These are phyloP conservation scores for Tachyglossus aculeatus DNA, from an alignment of 2,797 vertebrate genomes.

Conservation along the genomic window DNA sequence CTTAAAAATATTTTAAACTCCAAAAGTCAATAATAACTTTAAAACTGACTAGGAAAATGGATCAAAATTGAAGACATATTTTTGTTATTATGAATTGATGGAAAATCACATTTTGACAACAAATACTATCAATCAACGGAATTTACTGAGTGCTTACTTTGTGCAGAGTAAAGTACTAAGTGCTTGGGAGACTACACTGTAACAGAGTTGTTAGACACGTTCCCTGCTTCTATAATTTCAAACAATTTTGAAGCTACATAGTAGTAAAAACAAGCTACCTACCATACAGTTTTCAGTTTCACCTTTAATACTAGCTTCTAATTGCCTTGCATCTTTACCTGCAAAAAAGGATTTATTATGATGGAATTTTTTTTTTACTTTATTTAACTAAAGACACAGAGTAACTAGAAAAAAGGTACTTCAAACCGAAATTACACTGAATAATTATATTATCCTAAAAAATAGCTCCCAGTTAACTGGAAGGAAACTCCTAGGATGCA, in stretches of 20 bases:
- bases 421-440: neutral
- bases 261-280: slow-evolving; percentile 29
- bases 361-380: neutral
- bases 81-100: too few species aligned
- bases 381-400: neutral
- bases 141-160: neutral
- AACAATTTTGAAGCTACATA: too few species aligned
- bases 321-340: slow-evolving; percentile 69
- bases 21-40: too few species aligned
- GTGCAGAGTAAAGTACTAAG: neutral
- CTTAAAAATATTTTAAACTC: too few species aligned
- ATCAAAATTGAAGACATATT: too few species aligned
- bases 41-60: too few species aligned
- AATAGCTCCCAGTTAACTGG: accelerated
- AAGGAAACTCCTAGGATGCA: too few species aligned
- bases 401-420: neutral
- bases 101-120: too few species aligned
- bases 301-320: slow-evolving; percentile 62
- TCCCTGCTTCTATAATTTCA: too few species aligned
- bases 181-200: neutral
- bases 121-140: too few species aligned
- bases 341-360: slow-evolving; percentile 49
- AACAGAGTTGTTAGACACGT: too few species aligned
- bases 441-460: neutral
- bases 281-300: slow-evolving; percentile 73